Evolutionary conservation across 1,140 invertebrate genomes (phyloP), one percentile per base, ranked within the genome.

Genomic region (Dinothrombium tinctorium): DNA sequence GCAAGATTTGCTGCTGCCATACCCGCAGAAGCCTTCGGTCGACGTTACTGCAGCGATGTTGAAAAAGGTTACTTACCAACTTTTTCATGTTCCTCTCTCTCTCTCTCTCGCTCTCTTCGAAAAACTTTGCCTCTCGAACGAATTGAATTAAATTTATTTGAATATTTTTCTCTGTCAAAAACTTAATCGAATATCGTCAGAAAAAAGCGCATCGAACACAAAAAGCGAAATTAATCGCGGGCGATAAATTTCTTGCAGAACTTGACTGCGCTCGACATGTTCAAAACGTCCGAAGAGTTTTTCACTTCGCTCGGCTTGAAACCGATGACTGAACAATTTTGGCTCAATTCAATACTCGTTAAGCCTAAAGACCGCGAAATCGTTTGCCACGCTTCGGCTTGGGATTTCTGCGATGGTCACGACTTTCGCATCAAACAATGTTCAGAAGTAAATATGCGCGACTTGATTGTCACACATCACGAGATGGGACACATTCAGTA

Each of bases 401-500:
- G 76, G 74, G 84, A 94, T 60, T 83, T 90, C 52, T 83, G 69
- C 51, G 71, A 83, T 51, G 63, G 67, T 3, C 64, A 76, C 47
- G 80, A 86, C 58, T 80, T 78, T 59, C 84, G 80, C 54, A 83
- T 92, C 48, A 92, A 89, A 63, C 74, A 79, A 61, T 92, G 86
- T 55, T 80, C 78, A 1, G 55, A 66, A 42, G 60, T 84, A 2
- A 73, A 68, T 11, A 68, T 69, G 59, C 69, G 75, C 36, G 65
- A 82, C 52, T 62, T 90, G 7, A 62, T 71, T 37, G 74, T 71
- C 0, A 74, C 73, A 3, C 82, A 90, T 56, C 83, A 89, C 51
- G 78, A 84, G 57, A 74, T 86, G 69, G 81, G 81, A 1, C 77
- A 83, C 51, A 64, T 86, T 9, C 69, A 84, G 52, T 87, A 87